phyloP scores from a whole-genome alignment of 2,888 invertebrate species.

The Aleiodes leptofemur region DNA sequence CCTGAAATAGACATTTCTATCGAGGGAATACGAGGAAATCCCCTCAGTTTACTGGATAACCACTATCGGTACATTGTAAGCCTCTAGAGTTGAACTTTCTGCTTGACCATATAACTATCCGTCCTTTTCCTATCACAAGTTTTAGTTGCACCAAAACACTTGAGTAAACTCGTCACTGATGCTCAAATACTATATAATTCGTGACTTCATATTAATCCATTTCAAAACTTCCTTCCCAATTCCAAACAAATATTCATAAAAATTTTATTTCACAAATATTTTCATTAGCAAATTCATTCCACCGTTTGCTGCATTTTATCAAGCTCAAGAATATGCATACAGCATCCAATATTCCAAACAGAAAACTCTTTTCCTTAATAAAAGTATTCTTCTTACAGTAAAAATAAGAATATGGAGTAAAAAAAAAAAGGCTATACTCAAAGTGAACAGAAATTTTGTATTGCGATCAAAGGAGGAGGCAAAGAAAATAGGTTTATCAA shows the following conservation, averaged over 20 bases:
- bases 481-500: constrained; percentile 19
- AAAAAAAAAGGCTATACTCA: not conserved
- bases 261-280: no score
- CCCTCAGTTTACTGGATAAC: constrained; percentile 32
- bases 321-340: no score
- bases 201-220: not conserved
- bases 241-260: not conserved
- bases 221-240: not conserved
- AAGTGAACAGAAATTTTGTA: constrained; percentile 2
- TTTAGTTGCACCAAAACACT: constrained; percentile 31
- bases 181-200: not conserved
- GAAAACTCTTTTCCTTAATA: not conserved
- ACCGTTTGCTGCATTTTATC: no score
- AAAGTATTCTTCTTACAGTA: constrained; percentile 1
- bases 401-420: not conserved
- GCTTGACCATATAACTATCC: constrained; percentile 10
- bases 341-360: no score
- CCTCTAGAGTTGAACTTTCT: constrained; percentile 26
- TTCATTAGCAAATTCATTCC: no score
- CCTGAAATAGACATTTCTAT: constrained; percentile 22
- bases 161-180: not conserved
- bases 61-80: constrained; percentile 37
- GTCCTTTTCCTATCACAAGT: constrained; percentile 17
- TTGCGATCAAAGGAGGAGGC: constrained; percentile 1
- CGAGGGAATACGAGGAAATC: constrained; percentile 21